Evolutionary conservation across 1,140 invertebrate species (phyloP).

Genomic region (Danaus plexippus): DNA sequence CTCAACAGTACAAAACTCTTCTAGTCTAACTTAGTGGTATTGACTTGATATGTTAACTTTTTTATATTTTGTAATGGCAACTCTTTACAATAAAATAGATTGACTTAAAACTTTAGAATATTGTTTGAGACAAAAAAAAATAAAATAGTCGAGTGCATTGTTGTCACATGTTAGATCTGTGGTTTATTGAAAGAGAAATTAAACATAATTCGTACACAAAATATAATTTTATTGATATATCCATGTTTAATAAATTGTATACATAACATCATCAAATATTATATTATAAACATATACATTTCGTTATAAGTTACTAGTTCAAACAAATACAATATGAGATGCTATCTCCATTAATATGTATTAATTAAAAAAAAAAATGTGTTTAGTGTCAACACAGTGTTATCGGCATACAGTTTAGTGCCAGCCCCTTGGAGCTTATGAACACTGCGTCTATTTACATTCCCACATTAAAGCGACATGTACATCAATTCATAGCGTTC

Average conservation of each 20-base stretch:
- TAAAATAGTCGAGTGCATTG: too few relatives aligned
- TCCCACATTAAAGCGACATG: slow-evolving; percentile 60
- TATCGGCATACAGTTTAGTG: slow-evolving; percentile 33
- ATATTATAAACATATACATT: slow-evolving; percentile 72
- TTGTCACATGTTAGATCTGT: slow-evolving; percentile 1
- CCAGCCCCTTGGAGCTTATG: slow-evolving; percentile 39
- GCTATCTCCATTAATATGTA: slow-evolving; percentile 63
- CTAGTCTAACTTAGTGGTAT: slow-evolving; percentile 43
- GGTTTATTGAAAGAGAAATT: slow-evolving; percentile 47
- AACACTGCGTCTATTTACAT: slow-evolving; percentile 60
- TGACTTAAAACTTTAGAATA: too few relatives aligned
- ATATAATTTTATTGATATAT: slow-evolving; percentile 74
- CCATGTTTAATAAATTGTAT: slow-evolving; percentile 72
- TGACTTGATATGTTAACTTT: slow-evolving; percentile 11
- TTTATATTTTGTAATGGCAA: not conserved
- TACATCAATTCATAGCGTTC: slow-evolving; percentile 57
- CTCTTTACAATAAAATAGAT: too few relatives aligned
- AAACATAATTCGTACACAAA: slow-evolving; percentile 71
- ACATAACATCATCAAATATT: slow-evolving; percentile 72
- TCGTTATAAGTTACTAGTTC: slow-evolving; percentile 68
- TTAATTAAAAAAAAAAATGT: slow-evolving; percentile 41
- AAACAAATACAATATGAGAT: slow-evolving; percentile 72
- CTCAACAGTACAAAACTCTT: slow-evolving; percentile 61
- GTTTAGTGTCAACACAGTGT: slow-evolving; percentile 55
- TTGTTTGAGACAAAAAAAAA: too few relatives aligned